A percentile compares a stretch with the other conserved stretches of the same genome.
These are phyloP conservation scores for Cactoblastis cactorum DNA, from an alignment of 2,888 invertebrate genomes.

Conservation along the genomic window DNA sequence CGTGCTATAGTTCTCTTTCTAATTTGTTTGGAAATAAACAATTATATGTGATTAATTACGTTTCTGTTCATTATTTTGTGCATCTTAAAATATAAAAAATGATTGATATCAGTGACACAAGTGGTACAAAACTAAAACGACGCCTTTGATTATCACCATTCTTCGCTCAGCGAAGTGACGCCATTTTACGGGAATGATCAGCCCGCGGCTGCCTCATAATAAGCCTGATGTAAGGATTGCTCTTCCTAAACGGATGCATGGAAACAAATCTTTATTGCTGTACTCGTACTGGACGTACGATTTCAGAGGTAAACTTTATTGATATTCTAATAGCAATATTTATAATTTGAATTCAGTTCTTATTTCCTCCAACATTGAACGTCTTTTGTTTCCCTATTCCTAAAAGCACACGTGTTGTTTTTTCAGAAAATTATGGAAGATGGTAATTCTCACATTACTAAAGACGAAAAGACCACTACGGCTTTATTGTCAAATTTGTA, in stretches of 20 bases:
- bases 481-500: conserved; percentile 56
- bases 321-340: conserved; percentile 46
- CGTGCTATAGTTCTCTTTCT: conserved; percentile 60
- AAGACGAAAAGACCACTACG: conserved; percentile 63
- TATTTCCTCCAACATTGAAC: conserved; percentile 66
- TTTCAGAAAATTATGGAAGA: conserved; percentile 80
- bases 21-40: conserved; percentile 77
- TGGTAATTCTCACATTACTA: conserved; percentile 69
- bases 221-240: conserved; percentile 74
- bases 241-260: conserved; percentile 71
- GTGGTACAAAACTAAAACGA: conserved; percentile 47
- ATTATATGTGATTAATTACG: conserved; percentile 44
- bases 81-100: conserved; percentile 48
- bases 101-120: conserved; percentile 47
- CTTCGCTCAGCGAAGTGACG: conserved; percentile 76
- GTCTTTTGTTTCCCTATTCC: conserved; percentile 73
- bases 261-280: conserved; percentile 71
- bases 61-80: conserved; percentile 43
- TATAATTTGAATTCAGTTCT: conserved; percentile 59
- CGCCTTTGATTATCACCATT: conserved; percentile 68
- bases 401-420: conserved; percentile 66
- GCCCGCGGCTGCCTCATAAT: conserved; percentile 75
- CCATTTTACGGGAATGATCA: conserved; percentile 81
- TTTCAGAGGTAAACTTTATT: conserved; percentile 62
- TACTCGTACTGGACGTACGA: conserved; percentile 77